Base-by-base conservation (phyloP, 2,888 invertebrate species). In the Acronicta leporina region DNA sequence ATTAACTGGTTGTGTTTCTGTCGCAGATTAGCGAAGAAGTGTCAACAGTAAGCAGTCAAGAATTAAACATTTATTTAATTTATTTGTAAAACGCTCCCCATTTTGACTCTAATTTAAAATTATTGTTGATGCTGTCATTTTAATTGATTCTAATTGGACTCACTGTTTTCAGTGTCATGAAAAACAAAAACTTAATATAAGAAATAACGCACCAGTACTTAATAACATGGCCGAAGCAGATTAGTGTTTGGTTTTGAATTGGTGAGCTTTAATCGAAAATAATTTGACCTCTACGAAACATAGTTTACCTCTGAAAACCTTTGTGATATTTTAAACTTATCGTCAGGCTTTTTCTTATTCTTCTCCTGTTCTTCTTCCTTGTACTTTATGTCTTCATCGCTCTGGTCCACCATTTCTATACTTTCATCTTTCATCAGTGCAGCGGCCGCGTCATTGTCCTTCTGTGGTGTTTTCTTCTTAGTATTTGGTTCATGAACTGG, bases 241-340 rank as follows among this genome's bases (percentile, higher is more conserved):
- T 11, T 4, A 11, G 4, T 3, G 11, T 2, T 3, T 2, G 2
- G 11, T 33, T 1, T 11, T 33, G 2, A 33, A 33, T 9, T 33
- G 8, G 27, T 25, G 4, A 35, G 35, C 1, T 35, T 13, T 2
- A 13, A 10, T 33, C 33, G 11, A 33, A 4, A 33, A 10, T 33
- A 27, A 27, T 27, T 5, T 30, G 3, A 38, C 38, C n/a, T 38
- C 38, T n/a, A 38, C 6, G 4, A 54, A 27, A 38, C 25, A 44
- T 30, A 38, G 14, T 49, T 74, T 77, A 94, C 94, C 84, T 94
- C 94, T 11, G 93, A 91, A 78, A 94, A 94, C 56, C 89, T 82
- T 68, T 94, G 92, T 10, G 94, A 92, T 81, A 94, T 89, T 76
- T 92, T 93, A 70, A 93, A 94, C 68, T 94, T 94, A 53, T 94